Base-by-base conservation (phyloP, 2,113 vertebrate species). In the Tragelaphus buxtoni region DNA sequence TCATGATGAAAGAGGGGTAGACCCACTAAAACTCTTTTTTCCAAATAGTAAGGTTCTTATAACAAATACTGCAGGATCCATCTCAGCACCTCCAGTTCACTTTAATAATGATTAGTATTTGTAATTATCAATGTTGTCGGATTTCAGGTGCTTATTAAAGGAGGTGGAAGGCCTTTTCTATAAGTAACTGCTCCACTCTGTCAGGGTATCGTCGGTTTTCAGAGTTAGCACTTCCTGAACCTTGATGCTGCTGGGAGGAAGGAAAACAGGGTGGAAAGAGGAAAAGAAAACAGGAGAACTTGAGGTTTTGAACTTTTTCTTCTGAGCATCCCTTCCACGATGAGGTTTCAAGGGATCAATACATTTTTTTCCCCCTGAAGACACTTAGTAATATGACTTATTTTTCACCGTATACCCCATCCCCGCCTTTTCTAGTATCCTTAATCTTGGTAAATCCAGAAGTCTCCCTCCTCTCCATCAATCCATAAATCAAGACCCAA, bases 401-500 rank as follows among this genome's bases (percentile, higher is more conserved):
- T 24, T 35, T 76, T 81, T 45, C 55, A 61, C 28, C 45, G 9
- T 42, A 60, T 6, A 11, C 22, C 6, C 24, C n/a, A 16, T 32
- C 76, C 9, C 30, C 17, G 3, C 53, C 55, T 92, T 88, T 61
- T 77, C 55, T n/a, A 55, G 28, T 65, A 20, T 88, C 63, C 88
- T 83, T 60, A 83, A 53, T 81, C 55, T 82, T 84, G 22, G 42
- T 56, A 84, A 96, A 63, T 92, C 69, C 74, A 84, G 60, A 91
- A 76, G 55, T 79, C 39, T 80, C 49, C 32, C 42, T 81, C 47
- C n/a, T 82, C n/a, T 45, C 69, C 90, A 35, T 47, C 0, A 0
- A 53, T 65, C 42, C 28, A 58, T 35, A 83, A 55, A 24, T 20
- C 35, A 24, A 11, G 42, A 83, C 63, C 51, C 32, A 7, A 58